These are phyloP conservation scores for Cheilosia impressa DNA, from an alignment of 2,888 invertebrate species.

Conservation along the genomic window DNA sequence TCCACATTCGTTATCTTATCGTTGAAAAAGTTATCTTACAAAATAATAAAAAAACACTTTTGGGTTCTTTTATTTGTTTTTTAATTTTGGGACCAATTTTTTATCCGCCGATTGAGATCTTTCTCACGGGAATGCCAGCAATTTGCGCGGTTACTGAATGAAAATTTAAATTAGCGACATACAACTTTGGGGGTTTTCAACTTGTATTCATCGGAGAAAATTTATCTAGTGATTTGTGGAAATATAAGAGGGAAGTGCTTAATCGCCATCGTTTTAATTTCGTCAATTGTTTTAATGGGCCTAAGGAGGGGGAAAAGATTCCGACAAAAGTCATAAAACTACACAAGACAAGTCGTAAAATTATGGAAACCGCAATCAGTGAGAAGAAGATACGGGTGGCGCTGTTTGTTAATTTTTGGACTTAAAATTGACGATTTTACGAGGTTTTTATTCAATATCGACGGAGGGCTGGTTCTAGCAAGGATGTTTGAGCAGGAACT, in stretches of 20 bases:
- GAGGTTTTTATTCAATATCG: constrained; percentile 33
- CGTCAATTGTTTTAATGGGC: constrained; percentile 13
- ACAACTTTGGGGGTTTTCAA: background rate
- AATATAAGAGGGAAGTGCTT: background rate
- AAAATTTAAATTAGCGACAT: background rate
- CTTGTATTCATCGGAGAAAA: background rate
- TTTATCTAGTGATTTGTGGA: constrained; percentile 5
- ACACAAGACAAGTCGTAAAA: constrained; percentile 26
- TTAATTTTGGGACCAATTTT: background rate
- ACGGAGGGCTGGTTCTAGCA: background rate
- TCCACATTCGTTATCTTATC: constrained; percentile 26
- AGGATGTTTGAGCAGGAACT: background rate
- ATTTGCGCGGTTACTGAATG: background rate
- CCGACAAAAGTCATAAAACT: constrained; percentile 7
- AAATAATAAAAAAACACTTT: background rate
- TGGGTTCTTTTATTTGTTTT: background rate
- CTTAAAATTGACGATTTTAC: constrained; percentile 34
- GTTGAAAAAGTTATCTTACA: background rate
- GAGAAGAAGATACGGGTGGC: constrained; percentile 35
- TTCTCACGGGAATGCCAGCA: background rate
- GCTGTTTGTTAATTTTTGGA: constrained; percentile 4
- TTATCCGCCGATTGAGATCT: constrained; percentile 4
- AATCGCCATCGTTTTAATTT: constrained; percentile 11
- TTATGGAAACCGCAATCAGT: constrained; percentile 30
- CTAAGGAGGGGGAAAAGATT: background rate